Conservation (phyloP, 64 coral and sea anemone species). For the Montipora capricornis region DNA sequence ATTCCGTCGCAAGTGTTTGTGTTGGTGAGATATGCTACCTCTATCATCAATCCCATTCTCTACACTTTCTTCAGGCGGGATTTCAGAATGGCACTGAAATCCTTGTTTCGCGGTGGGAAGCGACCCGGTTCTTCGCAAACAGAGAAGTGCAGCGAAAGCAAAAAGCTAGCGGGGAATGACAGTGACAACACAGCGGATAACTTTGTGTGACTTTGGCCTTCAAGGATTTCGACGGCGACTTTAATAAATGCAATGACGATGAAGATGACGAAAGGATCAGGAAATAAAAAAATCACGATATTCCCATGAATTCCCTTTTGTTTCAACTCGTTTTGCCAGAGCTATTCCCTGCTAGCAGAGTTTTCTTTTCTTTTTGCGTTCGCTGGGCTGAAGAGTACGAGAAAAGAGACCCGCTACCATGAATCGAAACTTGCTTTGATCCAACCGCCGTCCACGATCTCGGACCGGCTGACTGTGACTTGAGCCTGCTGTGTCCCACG, state of each 20-base stretch:
- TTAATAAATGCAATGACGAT: neutral
- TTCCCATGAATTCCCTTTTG: no score
- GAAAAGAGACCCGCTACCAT: no score
- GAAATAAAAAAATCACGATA: no score
- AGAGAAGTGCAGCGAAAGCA: neutral
- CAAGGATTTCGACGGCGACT: neutral
- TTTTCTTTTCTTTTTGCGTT: no score
- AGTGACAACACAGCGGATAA: neutral
- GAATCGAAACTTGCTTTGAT: no score
- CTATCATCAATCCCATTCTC: constrained; percentile 65
- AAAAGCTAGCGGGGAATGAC: neutral
- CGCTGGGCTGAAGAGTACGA: no score
- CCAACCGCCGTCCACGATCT: no score
- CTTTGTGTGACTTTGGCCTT: neutral
- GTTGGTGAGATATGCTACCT: constrained; percentile 44
- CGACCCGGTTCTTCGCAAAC: neutral
- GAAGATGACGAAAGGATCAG: neutral
- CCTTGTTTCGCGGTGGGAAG: neutral
- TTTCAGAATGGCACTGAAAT: constrained; percentile 47
- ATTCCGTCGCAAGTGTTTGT: constrained; percentile 35
- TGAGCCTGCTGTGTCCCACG: no score
- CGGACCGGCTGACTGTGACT: no score
- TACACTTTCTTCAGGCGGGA: constrained; percentile 76
- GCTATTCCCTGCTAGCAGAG: no score
- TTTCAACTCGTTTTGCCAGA: no score